These are phyloP conservation scores for Chelmon rostratus DNA, from an alignment of 2,797 vertebrate species.

Conservation along the genomic window DNA sequence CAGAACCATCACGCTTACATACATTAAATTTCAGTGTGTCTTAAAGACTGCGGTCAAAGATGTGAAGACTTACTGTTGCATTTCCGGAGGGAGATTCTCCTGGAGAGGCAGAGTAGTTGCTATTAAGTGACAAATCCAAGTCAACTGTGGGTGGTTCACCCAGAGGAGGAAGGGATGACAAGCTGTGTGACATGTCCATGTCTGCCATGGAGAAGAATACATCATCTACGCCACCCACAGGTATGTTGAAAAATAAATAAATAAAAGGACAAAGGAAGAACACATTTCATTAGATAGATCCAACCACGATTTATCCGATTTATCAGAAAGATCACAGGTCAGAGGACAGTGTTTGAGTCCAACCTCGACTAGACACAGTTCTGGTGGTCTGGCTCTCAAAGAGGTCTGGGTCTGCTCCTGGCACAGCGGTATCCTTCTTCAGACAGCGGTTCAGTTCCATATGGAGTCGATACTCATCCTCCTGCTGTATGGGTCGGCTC, in stretches of 20 bases:
- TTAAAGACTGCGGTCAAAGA: not conserved
- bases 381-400: slow-evolving; percentile 93
- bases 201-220: slow-evolving; percentile 99
- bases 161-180: slow-evolving; percentile 96
- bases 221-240: slow-evolving; percentile 88
- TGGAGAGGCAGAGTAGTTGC: slow-evolving; percentile 93
- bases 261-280: slow-evolving; percentile 22
- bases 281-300: slow-evolving; percentile 10
- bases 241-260: not conserved
- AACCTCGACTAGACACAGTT: slow-evolving; percentile 95
- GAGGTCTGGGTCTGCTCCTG: slow-evolving; percentile 90
- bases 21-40: not conserved
- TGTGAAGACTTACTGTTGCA: slow-evolving; percentile 84
- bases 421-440: slow-evolving; percentile 90
- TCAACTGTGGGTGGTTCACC: slow-evolving; percentile 97
- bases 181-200: slow-evolving; percentile 99
- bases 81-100: slow-evolving; percentile 92
- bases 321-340: not conserved
- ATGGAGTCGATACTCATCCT: slow-evolving; percentile 98
- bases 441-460: slow-evolving; percentile 97
- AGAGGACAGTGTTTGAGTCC: not conserved
- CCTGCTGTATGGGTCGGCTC: slow-evolving; percentile 96
- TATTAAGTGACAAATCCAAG: slow-evolving; percentile 95
- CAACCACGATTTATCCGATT: not conserved
- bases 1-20: not conserved